Percentiles rank a stretch among this genome's conserved stretches.
These are phyloP conservation scores for Gallinago nigripennis DNA, from an alignment of 2,797 vertebrate species.

Conservation along the genomic window DNA sequence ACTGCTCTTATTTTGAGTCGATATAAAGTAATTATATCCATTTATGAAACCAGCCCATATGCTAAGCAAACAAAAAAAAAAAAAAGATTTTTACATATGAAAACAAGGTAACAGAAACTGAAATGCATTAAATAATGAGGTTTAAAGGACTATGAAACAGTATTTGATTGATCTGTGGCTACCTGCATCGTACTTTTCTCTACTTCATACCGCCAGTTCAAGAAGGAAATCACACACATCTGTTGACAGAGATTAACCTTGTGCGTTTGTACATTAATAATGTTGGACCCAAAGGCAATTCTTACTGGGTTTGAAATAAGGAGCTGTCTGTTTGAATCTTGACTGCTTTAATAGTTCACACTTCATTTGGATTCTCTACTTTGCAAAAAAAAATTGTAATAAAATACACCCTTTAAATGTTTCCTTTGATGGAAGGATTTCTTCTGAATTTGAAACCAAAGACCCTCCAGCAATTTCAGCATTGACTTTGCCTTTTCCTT, in stretches of 20 bases:
- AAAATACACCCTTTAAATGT: background rate
- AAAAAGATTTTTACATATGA: background rate
- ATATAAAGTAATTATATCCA: background rate
- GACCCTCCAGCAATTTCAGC: background rate
- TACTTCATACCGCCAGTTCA: background rate
- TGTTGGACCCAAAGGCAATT: background rate
- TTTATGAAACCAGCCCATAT: background rate
- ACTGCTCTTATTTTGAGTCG: background rate
- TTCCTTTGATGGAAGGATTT: background rate
- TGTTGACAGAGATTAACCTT: background rate
- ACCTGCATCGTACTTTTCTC: background rate
- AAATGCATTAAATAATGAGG: background rate
- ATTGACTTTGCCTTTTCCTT: background rate
- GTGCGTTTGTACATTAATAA: background rate
- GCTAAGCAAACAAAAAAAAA: background rate
- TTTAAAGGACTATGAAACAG: background rate
- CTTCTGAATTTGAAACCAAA: background rate
- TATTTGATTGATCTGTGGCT: background rate
- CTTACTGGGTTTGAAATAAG: background rate
- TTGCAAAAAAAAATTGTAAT: background rate
- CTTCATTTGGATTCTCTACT: background rate
- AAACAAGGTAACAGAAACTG: background rate
- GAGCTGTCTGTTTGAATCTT: background rate
- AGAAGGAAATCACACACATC: background rate
- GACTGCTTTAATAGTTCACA: background rate